phyloP scores from a whole-genome alignment of 1,140 invertebrate species.

The Dolichoris vasculosae region DNA sequence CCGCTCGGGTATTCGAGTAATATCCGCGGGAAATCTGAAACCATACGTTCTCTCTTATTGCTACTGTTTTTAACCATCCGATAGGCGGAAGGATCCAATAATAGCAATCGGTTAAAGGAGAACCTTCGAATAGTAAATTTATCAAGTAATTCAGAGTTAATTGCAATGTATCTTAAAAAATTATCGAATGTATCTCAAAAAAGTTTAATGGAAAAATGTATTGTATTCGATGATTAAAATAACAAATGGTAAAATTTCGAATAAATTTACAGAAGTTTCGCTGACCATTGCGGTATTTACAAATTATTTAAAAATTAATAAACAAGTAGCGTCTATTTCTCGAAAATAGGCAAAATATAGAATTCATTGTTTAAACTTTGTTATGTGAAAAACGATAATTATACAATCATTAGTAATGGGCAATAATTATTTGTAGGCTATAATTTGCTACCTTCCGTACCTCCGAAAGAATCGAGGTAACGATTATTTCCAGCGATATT shows the following conservation, averaged over 20 bases:
- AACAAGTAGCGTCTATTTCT: not conserved
- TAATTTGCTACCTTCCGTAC: not conserved
- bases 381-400: not conserved
- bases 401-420: not conserved
- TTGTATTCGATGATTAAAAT: not conserved
- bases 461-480: not conserved
- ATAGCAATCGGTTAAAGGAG: not conserved
- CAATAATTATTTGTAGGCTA: not conserved
- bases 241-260: not conserved
- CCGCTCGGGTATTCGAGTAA: not conserved
- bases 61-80: conserved; percentile 23
- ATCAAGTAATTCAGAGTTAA: not conserved
- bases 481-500: not conserved
- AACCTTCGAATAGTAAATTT: not conserved
- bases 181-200: not conserved
- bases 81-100: not conserved
- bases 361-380: not conserved
- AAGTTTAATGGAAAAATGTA: not conserved
- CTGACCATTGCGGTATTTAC: not conserved
- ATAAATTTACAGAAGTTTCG: not conserved
- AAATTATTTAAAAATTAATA: not conserved
- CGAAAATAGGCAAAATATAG: not conserved
- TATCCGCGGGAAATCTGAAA: conserved; percentile 23
- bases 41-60: not conserved
- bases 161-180: not conserved